Percentiles rank a stretch among this genome's conserved stretches.
Evolutionary conservation across 92 coral and sea anemone genomes (phyloP).

Genomic region (Actinostola sp.): DNA sequence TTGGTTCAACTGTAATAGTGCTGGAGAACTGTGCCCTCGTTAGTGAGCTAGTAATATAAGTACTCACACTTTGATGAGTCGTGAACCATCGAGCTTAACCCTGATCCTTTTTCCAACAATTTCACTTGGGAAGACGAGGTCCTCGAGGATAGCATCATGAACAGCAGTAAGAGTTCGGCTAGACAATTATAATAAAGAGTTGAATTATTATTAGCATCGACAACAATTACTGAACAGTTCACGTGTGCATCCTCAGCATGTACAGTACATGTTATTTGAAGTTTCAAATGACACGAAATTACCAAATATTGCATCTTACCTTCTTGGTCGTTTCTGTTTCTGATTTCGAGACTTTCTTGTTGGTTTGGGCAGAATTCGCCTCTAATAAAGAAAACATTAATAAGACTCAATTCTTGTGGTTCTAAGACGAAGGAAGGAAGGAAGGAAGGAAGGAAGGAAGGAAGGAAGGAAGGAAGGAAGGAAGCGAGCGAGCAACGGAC

Average conservation of each 20-base stretch:
- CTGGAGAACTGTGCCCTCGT: too few species aligned
- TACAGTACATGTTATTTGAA: too few species aligned
- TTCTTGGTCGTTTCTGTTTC: constrained; percentile 94
- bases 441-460: too few species aligned
- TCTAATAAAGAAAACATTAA: constrained; percentile 45
- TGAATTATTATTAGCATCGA: neutral
- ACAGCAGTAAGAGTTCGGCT: constrained; percentile 99
- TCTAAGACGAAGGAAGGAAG: too few species aligned
- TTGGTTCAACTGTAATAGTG: too few species aligned
- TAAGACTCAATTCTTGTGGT: neutral
- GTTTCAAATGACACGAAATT: too few species aligned
- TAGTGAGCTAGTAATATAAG: too few species aligned
- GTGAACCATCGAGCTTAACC: constrained; percentile 90
- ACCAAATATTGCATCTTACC: too few species aligned
- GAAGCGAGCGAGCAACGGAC: neutral
- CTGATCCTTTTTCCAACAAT: constrained; percentile 95
- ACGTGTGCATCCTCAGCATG: too few species aligned
- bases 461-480: neutral
- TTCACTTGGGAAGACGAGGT: constrained; percentile 96
- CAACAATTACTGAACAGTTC: neutral
- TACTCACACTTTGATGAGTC: constrained; percentile 92
- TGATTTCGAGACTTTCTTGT: constrained; percentile 92
- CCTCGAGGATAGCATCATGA: constrained; percentile 96
- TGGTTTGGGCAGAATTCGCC: constrained; percentile 92
- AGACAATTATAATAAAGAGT: neutral